Base-by-base conservation (phyloP, 2,797 vertebrate genomes). In the Tamandua tetradactyla region DNA sequence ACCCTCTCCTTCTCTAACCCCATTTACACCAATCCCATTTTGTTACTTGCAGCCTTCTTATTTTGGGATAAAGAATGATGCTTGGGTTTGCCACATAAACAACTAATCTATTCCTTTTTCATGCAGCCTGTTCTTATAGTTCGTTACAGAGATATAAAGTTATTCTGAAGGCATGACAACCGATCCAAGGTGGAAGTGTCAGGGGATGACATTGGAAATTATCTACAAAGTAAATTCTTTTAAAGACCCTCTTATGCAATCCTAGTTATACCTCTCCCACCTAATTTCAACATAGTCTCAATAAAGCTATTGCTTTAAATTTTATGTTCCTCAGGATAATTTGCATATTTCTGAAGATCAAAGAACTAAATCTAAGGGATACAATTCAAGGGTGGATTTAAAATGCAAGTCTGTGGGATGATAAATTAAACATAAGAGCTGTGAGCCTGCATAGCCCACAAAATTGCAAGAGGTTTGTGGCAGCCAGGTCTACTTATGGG, bases 401-500 rank as follows among this genome's bases (percentile, higher is more conserved):
- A 93, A 94, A 75, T 92, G 32, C 85, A 68, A 55, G 10, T 96
- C 5, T 87, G 25, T 89, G 2, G 25, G 20, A 37, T 64, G 9
- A 4, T 62, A 47, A 82, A 32, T 69, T 68, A 61, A 8, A 62
- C 61, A 81, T 66, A 55, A 85, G 12, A 79, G 11, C 30, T 61
- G 9, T 76, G n/a, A 76, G 49, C 22, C 22, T n/a, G 0, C 4
- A 80, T 18, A 89, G 55, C 7, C 10, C 12, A 59, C 15, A 71
- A 81, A 66, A 30, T 75, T 32, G 66, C 4, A 78, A 30, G 7
- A 55, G 14, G 25, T 81, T 3, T 32, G 9, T 59, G 32, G 12
- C 35, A 83, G 55, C 27, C 11, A 47, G 7, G 3, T 86, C 27
- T 84, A 71, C n/a, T 23, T 62, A 10, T 68, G 42, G 55, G 23